Conservation (phyloP, 2,113 vertebrate genomes). For the Sylvietta virens region DNA sequence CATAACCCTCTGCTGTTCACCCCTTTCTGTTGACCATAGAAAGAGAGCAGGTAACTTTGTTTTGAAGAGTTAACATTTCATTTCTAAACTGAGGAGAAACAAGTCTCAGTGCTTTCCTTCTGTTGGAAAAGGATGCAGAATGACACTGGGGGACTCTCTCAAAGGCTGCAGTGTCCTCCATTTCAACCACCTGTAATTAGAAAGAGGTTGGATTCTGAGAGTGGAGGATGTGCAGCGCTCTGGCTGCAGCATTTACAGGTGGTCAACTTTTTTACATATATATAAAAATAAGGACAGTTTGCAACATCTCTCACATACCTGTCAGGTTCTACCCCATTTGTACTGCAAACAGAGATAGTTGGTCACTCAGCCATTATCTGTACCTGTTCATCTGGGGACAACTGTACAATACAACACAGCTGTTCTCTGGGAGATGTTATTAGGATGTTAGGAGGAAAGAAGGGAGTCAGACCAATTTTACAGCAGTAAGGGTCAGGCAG, state of each 20-base stretch:
- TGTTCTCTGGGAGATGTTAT: not conserved
- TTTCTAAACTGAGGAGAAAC: not conserved
- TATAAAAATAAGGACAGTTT: not conserved
- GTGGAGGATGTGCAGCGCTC: not conserved
- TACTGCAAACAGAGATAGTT: not conserved
- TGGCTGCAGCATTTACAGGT: not conserved
- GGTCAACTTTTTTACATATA: not conserved
- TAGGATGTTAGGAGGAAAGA: not conserved
- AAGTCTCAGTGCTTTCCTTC: not conserved
- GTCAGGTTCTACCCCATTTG: not conserved
- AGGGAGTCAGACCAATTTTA: not conserved
- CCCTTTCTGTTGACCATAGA: not conserved
- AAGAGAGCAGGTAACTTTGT: not conserved
- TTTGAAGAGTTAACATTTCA: not conserved
- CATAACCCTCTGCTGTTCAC: not conserved
- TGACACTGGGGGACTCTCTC: not conserved
- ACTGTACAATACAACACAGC: not conserved
- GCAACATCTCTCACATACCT: not conserved
- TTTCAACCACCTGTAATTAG: not conserved
- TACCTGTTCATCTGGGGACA: not conserved
- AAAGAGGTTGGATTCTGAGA: not conserved
- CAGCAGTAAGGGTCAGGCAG: not conserved
- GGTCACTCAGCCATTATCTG: fast-evolving
- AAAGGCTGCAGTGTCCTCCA: not conserved
- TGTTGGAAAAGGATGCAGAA: not conserved